Percentiles rank a stretch among this genome's conserved stretches.
Conservation (phyloP, 2,797 vertebrate genomes). For the Oreochromis grahami region DNA sequence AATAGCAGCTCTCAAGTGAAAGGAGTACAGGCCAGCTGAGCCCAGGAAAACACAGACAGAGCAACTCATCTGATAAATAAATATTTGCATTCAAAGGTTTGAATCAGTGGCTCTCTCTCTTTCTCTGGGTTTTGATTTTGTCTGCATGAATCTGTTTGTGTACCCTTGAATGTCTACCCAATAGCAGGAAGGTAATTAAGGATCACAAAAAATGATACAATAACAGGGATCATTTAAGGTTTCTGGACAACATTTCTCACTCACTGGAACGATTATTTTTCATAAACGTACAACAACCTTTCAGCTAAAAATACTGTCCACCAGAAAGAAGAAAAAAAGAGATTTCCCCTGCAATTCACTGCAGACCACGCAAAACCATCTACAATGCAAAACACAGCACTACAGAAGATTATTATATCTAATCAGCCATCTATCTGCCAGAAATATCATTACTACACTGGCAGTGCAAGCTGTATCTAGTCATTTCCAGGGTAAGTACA, state of each 20-base stretch:
- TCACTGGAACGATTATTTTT: constrained; percentile 12
- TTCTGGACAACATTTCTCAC: not conserved
- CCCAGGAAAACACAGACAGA: constrained; percentile 44
- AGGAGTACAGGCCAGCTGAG: constrained; percentile 54
- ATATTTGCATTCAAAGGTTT: constrained; percentile 69
- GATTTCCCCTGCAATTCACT: constrained; percentile 11
- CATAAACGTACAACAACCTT: constrained; percentile 35
- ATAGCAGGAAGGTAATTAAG: not conserved
- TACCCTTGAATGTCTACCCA: not conserved
- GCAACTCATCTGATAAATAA: constrained; percentile 60
- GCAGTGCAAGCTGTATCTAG: constrained; percentile 15
- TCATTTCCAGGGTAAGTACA: constrained; percentile 38
- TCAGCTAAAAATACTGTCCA: constrained; percentile 47
- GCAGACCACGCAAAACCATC: constrained; percentile 22
- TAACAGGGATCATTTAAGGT: not conserved
- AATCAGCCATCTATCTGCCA: constrained; percentile 57
- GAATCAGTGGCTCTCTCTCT: constrained; percentile 56
- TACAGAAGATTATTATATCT: constrained; percentile 46
- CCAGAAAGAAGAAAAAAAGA: not conserved
- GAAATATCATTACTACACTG: constrained; percentile 52
- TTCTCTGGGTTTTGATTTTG: constrained; percentile 26
- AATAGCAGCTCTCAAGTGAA: constrained; percentile 62
- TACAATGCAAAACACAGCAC: constrained; percentile 36
- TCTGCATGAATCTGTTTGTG: not conserved
- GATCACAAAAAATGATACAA: constrained; percentile 4